These are phyloP conservation scores for Loriculus beryllinus DNA, from an alignment of 2,797 vertebrate genomes.

Conservation along the genomic window DNA sequence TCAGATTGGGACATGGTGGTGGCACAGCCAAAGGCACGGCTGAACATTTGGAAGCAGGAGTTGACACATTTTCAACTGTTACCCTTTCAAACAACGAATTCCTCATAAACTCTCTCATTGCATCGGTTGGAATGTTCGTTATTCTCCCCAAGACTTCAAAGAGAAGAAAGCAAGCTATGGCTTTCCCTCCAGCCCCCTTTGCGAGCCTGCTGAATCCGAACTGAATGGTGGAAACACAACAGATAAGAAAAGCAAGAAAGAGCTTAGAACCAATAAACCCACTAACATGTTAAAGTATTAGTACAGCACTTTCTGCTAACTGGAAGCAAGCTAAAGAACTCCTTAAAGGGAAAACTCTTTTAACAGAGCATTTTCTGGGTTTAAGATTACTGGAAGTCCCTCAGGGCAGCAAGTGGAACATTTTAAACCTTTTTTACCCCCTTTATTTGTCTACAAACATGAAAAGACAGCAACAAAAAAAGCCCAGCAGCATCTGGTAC, in stretches of 20 bases:
- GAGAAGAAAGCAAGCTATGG: neutral
- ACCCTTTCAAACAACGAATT: conserved; percentile 25
- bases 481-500: conserved; percentile 29
- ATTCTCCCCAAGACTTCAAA: conserved; percentile 40
- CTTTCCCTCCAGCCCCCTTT: neutral
- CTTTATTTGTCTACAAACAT: conserved; percentile 8
- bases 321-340: neutral
- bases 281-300: neutral
- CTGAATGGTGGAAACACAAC: conserved; percentile 16
- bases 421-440: neutral
- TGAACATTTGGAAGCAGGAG: conserved; percentile 11
- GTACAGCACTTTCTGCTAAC: neutral
- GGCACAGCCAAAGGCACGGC: neutral
- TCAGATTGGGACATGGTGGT: neutral
- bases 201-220: neutral
- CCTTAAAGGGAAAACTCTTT: neutral
- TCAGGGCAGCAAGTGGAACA: neutral
- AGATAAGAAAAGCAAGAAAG: conserved; percentile 41
- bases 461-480: neutral
- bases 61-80: conserved; percentile 40
- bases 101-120: conserved; percentile 10
- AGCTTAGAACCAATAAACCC: conserved; percentile 17
- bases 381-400: conserved; percentile 15
- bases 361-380: neutral
- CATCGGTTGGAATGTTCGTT: neutral